Conservation (phyloP, 2,888 invertebrate species). For the Ochropleura leucogaster region DNA sequence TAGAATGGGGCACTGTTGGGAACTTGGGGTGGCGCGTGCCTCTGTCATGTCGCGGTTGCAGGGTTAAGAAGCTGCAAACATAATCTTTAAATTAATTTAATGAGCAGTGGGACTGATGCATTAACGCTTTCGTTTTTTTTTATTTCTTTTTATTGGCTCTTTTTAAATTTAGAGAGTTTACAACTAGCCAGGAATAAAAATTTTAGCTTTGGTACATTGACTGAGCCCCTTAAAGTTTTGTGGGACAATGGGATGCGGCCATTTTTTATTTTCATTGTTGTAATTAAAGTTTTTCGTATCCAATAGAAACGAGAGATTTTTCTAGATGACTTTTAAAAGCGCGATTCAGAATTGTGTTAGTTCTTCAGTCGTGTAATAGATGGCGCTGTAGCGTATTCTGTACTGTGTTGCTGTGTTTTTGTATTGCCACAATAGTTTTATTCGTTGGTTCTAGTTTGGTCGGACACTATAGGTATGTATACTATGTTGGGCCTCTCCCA, state of each 20-base stretch:
- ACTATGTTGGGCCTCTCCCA: not conserved
- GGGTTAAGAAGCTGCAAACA: conserved; percentile 27
- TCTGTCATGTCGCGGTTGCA: not conserved
- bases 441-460: not conserved
- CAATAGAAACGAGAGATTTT: no score
- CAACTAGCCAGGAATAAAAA: not conserved
- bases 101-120: not conserved
- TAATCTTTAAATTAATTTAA: not conserved
- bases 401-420: not conserved
- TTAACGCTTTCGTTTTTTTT: not conserved
- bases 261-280: not conserved
- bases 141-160: not conserved
- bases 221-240: not conserved
- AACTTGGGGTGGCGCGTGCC: conserved; percentile 36
- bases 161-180: not conserved
- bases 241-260: not conserved
- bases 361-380: not conserved
- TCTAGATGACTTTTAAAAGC: not conserved
- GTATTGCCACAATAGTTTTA: not conserved
- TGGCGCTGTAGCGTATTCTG: not conserved
- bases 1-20: conserved; percentile 24
- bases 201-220: not conserved
- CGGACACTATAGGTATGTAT: not conserved
- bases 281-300: no score
- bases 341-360: not conserved